phyloP scores from a whole-genome alignment of 1,140 invertebrate genomes.

The Drosophila athabasca region DNA sequence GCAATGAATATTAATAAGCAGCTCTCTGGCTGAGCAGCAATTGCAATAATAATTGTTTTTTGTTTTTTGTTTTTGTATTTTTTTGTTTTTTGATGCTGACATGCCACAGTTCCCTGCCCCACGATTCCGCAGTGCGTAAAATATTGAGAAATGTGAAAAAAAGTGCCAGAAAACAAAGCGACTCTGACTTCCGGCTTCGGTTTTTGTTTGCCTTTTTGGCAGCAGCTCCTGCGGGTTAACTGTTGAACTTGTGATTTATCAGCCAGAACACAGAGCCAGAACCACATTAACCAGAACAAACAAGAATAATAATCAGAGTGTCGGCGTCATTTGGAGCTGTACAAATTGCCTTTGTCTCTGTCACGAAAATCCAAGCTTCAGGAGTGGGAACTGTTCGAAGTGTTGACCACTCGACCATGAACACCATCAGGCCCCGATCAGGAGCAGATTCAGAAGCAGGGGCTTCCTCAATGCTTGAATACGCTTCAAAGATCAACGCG shows the following conservation, averaged over 20 bases:
- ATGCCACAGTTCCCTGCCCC: constrained; percentile 29
- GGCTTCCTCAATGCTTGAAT: not conserved
- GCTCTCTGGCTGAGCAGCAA: constrained; percentile 57
- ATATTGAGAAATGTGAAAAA: constrained; percentile 60
- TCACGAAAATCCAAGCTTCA: constrained; percentile 13
- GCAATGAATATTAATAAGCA: constrained; percentile 76
- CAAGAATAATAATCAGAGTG: constrained; percentile 53
- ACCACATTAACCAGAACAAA: constrained; percentile 21
- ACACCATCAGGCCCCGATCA: constrained; percentile 56
- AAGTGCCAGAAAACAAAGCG: constrained; percentile 49
- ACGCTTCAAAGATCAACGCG: not conserved
- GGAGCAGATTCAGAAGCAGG: constrained; percentile 1
- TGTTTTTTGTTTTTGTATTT: not conserved
- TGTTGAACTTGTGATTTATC: constrained; percentile 66
- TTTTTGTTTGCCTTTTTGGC: constrained; percentile 58
- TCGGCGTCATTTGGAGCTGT: constrained; percentile 30
- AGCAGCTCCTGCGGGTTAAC: constrained; percentile 53
- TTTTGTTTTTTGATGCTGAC: constrained; percentile 41
- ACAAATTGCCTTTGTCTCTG: constrained; percentile 76
- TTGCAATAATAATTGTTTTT: constrained; percentile 66
- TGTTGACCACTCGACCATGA: constrained; percentile 52
- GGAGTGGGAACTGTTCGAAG: constrained; percentile 32
- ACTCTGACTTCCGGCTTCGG: constrained; percentile 62
- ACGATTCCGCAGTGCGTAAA: constrained; percentile 39
- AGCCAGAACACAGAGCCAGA: constrained; percentile 14